These are phyloP conservation scores for Peromyscus leucopus DNA, from an alignment of 2,113 vertebrate genomes.

Conservation along the genomic window DNA sequence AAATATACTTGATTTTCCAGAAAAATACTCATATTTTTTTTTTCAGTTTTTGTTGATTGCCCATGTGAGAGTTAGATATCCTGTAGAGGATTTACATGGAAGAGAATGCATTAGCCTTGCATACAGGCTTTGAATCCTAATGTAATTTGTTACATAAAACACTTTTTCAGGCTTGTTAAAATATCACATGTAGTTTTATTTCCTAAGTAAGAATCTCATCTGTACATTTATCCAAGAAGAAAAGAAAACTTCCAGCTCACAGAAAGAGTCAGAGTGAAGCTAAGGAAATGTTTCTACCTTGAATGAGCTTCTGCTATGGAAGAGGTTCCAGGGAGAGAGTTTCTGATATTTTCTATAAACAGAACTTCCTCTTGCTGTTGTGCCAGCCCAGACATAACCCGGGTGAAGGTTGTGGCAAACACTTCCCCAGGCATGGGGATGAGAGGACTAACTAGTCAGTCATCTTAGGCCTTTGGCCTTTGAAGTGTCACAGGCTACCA, in stretches of 20 bases:
- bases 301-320: background rate
- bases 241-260: constrained; percentile 30
- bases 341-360: background rate
- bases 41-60: background rate
- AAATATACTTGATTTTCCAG: constrained; percentile 58
- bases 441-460: background rate
- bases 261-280: background rate
- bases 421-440: background rate
- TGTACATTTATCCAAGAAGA: constrained; percentile 51
- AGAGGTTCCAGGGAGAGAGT: background rate
- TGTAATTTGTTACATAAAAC: constrained; percentile 31
- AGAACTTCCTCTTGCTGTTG: background rate
- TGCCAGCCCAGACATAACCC: background rate
- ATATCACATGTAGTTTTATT: constrained; percentile 23
- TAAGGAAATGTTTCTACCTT: background rate
- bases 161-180: constrained; percentile 39
- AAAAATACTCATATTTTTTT: constrained; percentile 29
- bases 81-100: constrained; percentile 33
- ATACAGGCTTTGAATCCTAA: constrained; percentile 20
- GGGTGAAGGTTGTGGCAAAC: background rate
- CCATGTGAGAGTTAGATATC: background rate
- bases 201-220: constrained; percentile 36
- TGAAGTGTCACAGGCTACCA: background rate
- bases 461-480: background rate
- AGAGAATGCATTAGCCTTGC: background rate